phyloP scores from a whole-genome alignment of 2,888 invertebrate genomes.

The Tinea pellionella region DNA sequence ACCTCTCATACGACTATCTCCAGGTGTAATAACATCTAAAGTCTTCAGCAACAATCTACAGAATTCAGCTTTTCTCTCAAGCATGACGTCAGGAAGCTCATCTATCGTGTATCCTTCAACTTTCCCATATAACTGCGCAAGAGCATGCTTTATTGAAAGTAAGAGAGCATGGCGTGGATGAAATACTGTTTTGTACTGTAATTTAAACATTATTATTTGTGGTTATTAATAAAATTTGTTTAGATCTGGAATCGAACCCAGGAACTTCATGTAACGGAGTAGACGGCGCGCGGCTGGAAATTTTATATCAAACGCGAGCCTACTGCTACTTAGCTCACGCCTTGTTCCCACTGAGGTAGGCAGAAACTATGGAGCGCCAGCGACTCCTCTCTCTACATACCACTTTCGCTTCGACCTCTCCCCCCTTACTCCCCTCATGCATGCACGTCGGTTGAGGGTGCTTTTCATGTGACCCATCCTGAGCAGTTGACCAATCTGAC shows the following conservation, averaged over 20 bases:
- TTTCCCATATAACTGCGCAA: constrained; percentile 84
- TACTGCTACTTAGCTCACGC: too few species aligned
- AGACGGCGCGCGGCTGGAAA: too few species aligned
- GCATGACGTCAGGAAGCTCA: constrained; percentile 77
- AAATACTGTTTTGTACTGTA: constrained; percentile 74
- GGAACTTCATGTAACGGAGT: too few species aligned
- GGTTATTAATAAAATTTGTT: neutral
- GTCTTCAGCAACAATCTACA: constrained; percentile 76
- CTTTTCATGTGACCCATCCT: too few species aligned
- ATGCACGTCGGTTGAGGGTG: too few species aligned
- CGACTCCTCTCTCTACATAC: too few species aligned
- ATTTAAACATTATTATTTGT: constrained; percentile 11
- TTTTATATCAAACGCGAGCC: too few species aligned
- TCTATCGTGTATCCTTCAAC: constrained; percentile 77
- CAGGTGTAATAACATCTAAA: constrained; percentile 80
- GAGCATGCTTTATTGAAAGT: constrained; percentile 73
- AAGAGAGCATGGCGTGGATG: constrained; percentile 83
- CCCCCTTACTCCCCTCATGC: too few species aligned
- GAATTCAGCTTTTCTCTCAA: constrained; percentile 80
- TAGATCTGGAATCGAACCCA: neutral
- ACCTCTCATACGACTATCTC: constrained; percentile 81
- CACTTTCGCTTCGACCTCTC: too few species aligned
- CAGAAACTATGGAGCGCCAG: too few species aligned
- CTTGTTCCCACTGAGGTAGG: too few species aligned
- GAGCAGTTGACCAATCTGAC: too few species aligned